phyloP scores from a whole-genome alignment of 2,113 vertebrate species.

The Lepidothrix coronata region DNA sequence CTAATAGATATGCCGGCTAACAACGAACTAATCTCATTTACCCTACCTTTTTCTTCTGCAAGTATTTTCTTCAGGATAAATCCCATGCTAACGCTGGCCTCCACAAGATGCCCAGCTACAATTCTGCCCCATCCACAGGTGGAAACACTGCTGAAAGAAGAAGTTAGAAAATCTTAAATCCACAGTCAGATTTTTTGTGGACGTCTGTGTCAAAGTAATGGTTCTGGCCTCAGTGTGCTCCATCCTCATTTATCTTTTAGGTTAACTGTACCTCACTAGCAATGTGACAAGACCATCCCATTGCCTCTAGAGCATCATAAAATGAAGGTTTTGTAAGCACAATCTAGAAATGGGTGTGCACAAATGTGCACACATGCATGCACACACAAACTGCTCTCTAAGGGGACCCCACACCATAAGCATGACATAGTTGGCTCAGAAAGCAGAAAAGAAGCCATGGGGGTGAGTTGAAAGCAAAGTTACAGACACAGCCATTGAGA shows the following conservation, averaged over 20 bases:
- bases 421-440: neutral
- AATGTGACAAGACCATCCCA: neutral
- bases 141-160: slow-evolving; percentile 8
- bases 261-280: neutral
- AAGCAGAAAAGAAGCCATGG: neutral
- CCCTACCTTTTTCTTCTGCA: slow-evolving; percentile 18
- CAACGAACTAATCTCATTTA: neutral
- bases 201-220: neutral
- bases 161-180: neutral
- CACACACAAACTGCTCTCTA: neutral
- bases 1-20: neutral
- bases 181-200: neutral
- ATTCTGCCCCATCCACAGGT: neutral
- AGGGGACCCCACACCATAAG: neutral
- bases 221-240: neutral
- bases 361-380: neutral
- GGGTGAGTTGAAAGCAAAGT: neutral
- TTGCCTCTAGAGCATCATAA: neutral
- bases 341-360: neutral
- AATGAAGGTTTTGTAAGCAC: neutral
- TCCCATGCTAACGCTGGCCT: neutral
- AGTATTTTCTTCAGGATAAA: neutral
- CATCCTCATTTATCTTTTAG: neutral
- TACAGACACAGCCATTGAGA: neutral
- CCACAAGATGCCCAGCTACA: neutral